phyloP scores from a whole-genome alignment of 2,888 invertebrate genomes.

The Emmelina monodactyla region DNA sequence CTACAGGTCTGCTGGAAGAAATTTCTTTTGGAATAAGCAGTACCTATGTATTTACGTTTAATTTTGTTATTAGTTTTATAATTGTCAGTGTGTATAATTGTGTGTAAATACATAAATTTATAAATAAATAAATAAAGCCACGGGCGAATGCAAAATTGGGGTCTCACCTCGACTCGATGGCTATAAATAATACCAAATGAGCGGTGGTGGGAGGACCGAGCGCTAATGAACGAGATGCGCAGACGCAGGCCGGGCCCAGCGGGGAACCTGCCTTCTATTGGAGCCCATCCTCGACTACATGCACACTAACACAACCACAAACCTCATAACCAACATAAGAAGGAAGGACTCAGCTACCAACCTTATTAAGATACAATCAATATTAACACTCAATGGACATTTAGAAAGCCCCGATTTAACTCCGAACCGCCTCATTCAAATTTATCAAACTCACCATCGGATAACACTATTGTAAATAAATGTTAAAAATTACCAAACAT shows the following conservation, averaged over 20 bases:
- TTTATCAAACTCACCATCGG: conserved; percentile 37
- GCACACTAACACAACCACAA: neutral
- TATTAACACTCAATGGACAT: conserved; percentile 27
- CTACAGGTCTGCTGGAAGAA: no score
- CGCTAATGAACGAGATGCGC: conserved; percentile 55
- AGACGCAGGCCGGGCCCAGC: conserved; percentile 15
- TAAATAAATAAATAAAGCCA: no score
- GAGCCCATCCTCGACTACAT: no score
- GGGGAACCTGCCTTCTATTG: conserved; percentile 8
- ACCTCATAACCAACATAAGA: neutral
- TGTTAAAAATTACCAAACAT: conserved; percentile 57
- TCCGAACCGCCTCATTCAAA: conserved; percentile 34
- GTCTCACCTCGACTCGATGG: conserved; percentile 57
- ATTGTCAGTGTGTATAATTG: no score
- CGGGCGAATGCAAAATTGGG: conserved; percentile 63
- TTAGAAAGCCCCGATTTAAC: conserved; percentile 34
- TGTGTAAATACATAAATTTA: no score
- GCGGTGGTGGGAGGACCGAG: conserved; percentile 53
- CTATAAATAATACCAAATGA: conserved; percentile 63
- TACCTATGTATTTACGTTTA: no score
- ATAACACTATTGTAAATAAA: conserved; percentile 58
- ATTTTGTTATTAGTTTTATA: no score
- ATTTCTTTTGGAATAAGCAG: no score
- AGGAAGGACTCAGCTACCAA: conserved; percentile 4
- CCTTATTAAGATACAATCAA: conserved; percentile 18